These are phyloP conservation scores for Congeria kusceri DNA, from an alignment of 2,888 invertebrate species.

Conservation along the genomic window DNA sequence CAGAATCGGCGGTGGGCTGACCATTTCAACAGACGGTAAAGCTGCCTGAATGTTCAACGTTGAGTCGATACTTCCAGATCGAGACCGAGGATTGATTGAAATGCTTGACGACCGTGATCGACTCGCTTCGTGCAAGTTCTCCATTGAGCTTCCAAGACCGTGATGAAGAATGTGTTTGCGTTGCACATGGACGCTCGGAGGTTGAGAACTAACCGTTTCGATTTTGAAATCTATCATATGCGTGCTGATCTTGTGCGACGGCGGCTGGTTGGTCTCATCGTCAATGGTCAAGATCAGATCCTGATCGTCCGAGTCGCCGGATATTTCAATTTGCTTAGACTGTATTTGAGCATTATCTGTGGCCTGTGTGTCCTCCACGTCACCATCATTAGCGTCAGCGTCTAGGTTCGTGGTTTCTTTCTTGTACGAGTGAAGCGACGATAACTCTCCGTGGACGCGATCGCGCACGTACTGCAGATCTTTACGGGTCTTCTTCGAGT, in stretches of 20 bases:
- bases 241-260: neutral
- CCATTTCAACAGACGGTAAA: too few species aligned
- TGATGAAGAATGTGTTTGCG: neutral
- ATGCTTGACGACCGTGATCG: slow-evolving; percentile 12
- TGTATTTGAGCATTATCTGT: neutral
- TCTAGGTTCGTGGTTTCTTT: neutral
- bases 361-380: neutral
- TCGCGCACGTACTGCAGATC: neutral
- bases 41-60: too few species aligned
- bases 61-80: too few species aligned
- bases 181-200: slow-evolving; percentile 1
- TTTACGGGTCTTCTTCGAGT: too few species aligned
- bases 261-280: slow-evolving; percentile 2
- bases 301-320: neutral
- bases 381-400: too few species aligned
- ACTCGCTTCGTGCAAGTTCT: slow-evolving; percentile 11
- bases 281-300: slow-evolving; percentile 13
- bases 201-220: slow-evolving; percentile 11
- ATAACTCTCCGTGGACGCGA: slow-evolving; percentile 3
- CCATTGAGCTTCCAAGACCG: slow-evolving; percentile 9
- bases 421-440: neutral
- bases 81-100: neutral
- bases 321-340: slow-evolving; percentile 6
- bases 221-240: neutral
- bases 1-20: too few species aligned